Evolutionary conservation across 2,888 invertebrate genomes (phyloP).

Genomic region (Mythimna loreyi): DNA sequence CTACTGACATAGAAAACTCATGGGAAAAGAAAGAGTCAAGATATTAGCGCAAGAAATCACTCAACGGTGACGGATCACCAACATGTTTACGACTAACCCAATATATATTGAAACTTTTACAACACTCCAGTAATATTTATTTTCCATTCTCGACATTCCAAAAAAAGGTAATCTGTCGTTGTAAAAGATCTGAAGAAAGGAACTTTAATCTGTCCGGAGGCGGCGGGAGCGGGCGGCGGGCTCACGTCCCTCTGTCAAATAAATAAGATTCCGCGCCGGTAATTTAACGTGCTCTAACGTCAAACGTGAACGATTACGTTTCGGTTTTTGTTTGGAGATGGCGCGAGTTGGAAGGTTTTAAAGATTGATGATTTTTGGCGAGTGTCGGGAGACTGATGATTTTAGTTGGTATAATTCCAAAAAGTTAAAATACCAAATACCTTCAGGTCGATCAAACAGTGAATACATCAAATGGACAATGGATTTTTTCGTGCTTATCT

Average conservation of each 20-base stretch:
- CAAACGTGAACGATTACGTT: slow-evolving; percentile 75
- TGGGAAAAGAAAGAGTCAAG: background rate
- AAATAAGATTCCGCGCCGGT: slow-evolving; percentile 73
- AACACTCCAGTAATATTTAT: slow-evolving; percentile 56
- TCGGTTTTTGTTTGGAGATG: slow-evolving; percentile 66
- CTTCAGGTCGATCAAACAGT: no score
- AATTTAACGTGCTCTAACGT: slow-evolving; percentile 75
- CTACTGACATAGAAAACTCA: background rate
- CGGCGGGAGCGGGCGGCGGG: slow-evolving; percentile 39
- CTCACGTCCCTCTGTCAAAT: slow-evolving; percentile 71
- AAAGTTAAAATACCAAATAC: background rate
- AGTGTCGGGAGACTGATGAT: no score
- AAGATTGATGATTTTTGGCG: background rate
- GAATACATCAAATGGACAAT: no score
- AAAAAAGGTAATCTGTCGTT: slow-evolving; percentile 66
- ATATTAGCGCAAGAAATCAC: slow-evolving; percentile 32
- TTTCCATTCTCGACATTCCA: slow-evolving; percentile 54
- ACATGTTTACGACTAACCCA: slow-evolving; percentile 47
- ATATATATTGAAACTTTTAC: slow-evolving; percentile 48
- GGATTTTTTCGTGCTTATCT: no score
- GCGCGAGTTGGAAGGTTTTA: slow-evolving; percentile 31
- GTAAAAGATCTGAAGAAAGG: slow-evolving; percentile 67
- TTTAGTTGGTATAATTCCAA: no score
- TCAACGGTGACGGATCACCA: slow-evolving; percentile 40
- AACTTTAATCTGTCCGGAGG: slow-evolving; percentile 64